Conservation (phyloP, 2,888 invertebrate genomes). For the Protophormia terraenovae region DNA sequence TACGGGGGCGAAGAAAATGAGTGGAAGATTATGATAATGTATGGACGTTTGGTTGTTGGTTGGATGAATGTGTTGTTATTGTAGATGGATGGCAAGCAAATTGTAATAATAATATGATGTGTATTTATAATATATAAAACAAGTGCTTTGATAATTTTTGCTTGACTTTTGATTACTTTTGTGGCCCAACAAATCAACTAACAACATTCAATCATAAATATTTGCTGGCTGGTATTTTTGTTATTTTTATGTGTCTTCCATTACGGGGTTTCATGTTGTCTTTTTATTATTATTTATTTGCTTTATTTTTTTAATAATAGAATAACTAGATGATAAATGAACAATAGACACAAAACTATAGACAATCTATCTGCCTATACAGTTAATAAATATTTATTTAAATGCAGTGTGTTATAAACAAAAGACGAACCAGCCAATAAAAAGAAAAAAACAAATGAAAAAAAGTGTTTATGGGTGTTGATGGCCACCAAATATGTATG, state of each 20-base stretch:
- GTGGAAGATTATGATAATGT: constrained; percentile 3
- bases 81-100: constrained; percentile 39
- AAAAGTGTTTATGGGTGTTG: constrained; percentile 27
- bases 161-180: constrained; percentile 38
- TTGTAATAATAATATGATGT: constrained; percentile 33
- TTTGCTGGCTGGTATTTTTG: neutral
- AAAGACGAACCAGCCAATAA: neutral
- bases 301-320: no score
- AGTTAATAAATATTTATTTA: constrained; percentile 13
- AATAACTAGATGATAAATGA: neutral
- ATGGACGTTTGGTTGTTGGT: neutral
- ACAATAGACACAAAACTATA: neutral
- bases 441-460: neutral
- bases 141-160: constrained; percentile 34
- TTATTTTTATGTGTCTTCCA: constrained; percentile 4
- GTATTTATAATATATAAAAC: constrained; percentile 8
- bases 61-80: neutral
- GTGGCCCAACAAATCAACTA: neutral
- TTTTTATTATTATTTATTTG: neutral
- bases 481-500: constrained; percentile 2
- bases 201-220: neutral
- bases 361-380: neutral
- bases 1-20: constrained; percentile 13
- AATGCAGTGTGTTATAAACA: neutral
- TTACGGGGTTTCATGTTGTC: constrained; percentile 8